phyloP scores from a whole-genome alignment of 2,113 vertebrate species.

The Ammodramus savannarum region DNA sequence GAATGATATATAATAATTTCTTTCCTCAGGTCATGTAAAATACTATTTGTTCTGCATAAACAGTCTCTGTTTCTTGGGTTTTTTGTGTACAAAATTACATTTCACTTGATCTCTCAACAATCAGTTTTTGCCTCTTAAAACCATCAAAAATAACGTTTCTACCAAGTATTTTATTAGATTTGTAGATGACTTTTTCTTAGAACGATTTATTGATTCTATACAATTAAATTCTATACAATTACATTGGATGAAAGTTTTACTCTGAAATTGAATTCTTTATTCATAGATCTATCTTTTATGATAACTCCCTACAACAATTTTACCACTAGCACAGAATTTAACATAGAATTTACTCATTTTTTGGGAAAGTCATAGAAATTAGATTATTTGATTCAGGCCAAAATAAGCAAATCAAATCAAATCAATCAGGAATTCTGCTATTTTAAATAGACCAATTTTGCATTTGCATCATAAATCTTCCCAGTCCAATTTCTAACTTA shows the following conservation, averaged over 20 bases:
- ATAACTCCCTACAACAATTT: background rate
- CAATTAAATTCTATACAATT: background rate
- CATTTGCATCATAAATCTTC: background rate
- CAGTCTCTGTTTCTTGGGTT: background rate
- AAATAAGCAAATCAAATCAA: background rate
- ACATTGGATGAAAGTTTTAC: background rate
- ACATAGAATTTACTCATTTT: background rate
- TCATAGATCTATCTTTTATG: background rate
- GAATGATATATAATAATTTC: background rate
- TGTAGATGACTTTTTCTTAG: background rate
- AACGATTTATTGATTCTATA: background rate
- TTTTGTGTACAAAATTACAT: background rate
- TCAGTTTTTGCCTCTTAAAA: background rate
- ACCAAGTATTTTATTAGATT: background rate
- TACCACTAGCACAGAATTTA: background rate
- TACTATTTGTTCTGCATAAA: background rate
- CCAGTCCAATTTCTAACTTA: background rate
- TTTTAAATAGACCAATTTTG: background rate
- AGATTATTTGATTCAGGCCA: background rate
- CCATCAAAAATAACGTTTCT: background rate
- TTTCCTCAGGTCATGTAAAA: background rate
- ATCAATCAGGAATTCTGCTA: background rate
- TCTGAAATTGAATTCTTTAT: background rate
- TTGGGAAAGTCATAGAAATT: background rate
- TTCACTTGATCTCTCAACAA: background rate